Base-by-base conservation (phyloP, 2,888 invertebrate species). In the Drosophila nr. perissopoda region DNA sequence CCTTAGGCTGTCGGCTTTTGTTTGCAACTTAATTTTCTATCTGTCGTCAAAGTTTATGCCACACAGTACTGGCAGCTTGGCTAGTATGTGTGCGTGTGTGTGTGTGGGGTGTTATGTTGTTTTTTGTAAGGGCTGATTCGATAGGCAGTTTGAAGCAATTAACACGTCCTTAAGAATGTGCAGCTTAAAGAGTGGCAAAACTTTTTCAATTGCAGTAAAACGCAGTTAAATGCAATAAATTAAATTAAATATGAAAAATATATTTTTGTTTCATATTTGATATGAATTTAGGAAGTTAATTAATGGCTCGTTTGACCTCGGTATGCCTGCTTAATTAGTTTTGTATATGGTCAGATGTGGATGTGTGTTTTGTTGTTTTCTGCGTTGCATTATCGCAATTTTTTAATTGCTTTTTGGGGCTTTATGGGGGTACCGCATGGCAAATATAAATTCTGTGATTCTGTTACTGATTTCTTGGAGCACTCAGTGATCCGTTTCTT, bases 11-110 rank as follows among this genome's bases (percentile, higher is more conserved):
- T 80, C 61, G 63, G 62, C 42, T 70, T 87, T 89, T 85, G 88
- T 87, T 88, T 83, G 88, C 82, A 83, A 90, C 89, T 88, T 86
- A 83, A 89, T 84, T 89, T 90, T 79, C 78, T 90, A 87, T 87
- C 87, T 90, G 87, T 90, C 87, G 80, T 80, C 76, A 72, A 89
- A 90, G 74, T 87, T 87, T 80, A 49, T 52, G 72, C 45, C 68
- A 69, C 67, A 69, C 59, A 64, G 27, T 18, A 25, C 57, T 48
- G 34, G 38, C 53, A 58, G 59, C 59, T 63, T 63, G 59, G 27
- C 25, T 27, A 33, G 11, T 21, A 13, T 18, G 10, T 33, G 16
- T 49, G 38, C 29, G 16, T 25, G 13, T 13, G 27, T 31, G 11
- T 38, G 21, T n/a, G 33, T 2, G 48, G 31, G 21, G 45, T 45